phyloP scores from a whole-genome alignment of 2,113 vertebrate genomes.

The Hucho hucho region DNA sequence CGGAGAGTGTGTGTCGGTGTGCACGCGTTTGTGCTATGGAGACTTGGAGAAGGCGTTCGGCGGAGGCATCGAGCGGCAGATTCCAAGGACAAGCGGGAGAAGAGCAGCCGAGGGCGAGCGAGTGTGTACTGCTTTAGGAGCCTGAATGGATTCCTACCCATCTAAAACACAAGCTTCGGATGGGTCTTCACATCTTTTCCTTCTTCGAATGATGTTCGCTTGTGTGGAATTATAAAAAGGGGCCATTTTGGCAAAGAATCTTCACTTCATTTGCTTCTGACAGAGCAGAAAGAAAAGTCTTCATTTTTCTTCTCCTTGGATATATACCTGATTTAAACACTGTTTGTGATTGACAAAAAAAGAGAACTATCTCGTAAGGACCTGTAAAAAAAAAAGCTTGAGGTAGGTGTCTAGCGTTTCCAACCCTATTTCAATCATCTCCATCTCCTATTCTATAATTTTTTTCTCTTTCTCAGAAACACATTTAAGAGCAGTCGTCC shows the following conservation, averaged over 20 bases:
- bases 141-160: conserved; percentile 77
- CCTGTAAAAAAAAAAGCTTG: conserved; percentile 69
- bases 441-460: conserved; percentile 43
- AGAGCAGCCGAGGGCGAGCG: conserved; percentile 66
- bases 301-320: conserved; percentile 60
- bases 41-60: conserved; percentile 69
- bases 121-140: conserved; percentile 71
- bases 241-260: conserved; percentile 58
- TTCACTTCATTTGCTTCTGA: conserved; percentile 58
- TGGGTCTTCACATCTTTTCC: conserved; percentile 47
- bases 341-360: conserved; percentile 69
- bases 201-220: conserved; percentile 58
- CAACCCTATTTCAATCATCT: conserved; percentile 68
- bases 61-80: conserved; percentile 73
- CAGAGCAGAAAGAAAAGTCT: conserved; percentile 58
- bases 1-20: conserved; percentile 12
- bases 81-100: conserved; percentile 85
- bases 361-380: conserved; percentile 46
- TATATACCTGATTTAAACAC: conserved; percentile 67
- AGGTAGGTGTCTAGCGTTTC: conserved; percentile 84
- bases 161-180: conserved; percentile 38
- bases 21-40: conserved; percentile 66
- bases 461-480: conserved; percentile 44
- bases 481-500: conserved; percentile 9
- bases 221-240: conserved; percentile 71